Conservation (phyloP, 2,113 vertebrate species). For the Pogona vitticeps region DNA sequence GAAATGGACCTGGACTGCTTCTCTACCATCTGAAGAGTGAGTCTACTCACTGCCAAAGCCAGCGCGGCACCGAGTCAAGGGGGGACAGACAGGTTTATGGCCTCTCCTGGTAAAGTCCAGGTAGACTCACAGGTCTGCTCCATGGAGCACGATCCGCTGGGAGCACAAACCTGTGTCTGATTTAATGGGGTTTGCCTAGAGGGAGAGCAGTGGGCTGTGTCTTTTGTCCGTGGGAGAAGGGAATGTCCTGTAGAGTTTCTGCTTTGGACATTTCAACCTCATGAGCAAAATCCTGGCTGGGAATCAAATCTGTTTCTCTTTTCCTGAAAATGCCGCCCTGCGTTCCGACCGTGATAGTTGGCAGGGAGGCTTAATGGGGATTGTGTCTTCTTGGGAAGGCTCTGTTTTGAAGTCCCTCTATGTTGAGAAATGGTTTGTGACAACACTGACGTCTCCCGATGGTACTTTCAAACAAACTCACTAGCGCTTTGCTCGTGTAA, state of each 20-base stretch:
- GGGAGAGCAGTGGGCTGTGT: not conserved
- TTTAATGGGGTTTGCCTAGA: not conserved
- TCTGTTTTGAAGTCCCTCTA: not conserved
- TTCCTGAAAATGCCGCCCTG: not conserved
- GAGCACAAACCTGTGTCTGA: not conserved
- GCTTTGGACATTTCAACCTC: not conserved
- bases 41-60: not conserved
- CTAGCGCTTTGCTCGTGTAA: too few species aligned
- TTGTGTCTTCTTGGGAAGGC: not conserved
- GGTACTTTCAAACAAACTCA: not conserved
- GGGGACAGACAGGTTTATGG: not conserved
- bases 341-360: too few species aligned
- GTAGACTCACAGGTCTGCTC: not conserved
- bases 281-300: not conserved
- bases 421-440: too few species aligned
- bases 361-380: not conserved
- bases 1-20: not conserved
- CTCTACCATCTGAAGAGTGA: too few species aligned
- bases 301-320: not conserved
- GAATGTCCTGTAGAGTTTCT: not conserved
- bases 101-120: not conserved
- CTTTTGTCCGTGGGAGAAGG: not conserved
- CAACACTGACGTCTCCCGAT: not conserved
- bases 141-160: not conserved
- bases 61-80: not conserved